These are phyloP conservation scores for Xenentodon cancila DNA, from an alignment of 2,797 vertebrate genomes.

Conservation along the genomic window DNA sequence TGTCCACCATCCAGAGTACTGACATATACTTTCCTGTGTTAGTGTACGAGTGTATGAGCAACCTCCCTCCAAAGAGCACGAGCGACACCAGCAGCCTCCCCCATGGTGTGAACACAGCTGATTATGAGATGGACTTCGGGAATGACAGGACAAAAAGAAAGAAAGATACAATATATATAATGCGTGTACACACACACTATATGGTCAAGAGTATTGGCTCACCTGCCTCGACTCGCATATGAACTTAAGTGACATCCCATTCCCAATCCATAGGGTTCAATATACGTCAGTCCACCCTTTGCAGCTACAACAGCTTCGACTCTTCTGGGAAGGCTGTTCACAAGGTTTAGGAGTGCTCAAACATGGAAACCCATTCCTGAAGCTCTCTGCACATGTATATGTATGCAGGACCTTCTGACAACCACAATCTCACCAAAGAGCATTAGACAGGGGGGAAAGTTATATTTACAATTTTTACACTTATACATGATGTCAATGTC, in stretches of 20 bases:
- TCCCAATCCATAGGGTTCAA: too few relatives aligned
- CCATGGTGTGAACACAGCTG: not conserved
- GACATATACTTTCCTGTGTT: constrained; percentile 62
- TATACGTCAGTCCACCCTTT: too few relatives aligned
- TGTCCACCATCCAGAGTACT: constrained; percentile 43
- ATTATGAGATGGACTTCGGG: constrained; percentile 3
- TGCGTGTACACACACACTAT: too few relatives aligned
- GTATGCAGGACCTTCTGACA: constrained; percentile 17
- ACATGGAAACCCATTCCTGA: too few relatives aligned
- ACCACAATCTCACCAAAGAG: constrained; percentile 48
- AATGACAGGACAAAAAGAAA: not conserved
- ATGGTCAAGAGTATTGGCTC: too few relatives aligned
- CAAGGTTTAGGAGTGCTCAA: too few relatives aligned
- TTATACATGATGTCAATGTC: constrained; percentile 3
- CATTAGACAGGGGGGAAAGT: constrained; percentile 1
- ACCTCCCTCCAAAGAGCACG: constrained; percentile 38
- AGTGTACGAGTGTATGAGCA: constrained; percentile 8
- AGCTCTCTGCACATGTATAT: too few relatives aligned
- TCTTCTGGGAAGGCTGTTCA: too few relatives aligned
- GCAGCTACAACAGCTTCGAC: too few relatives aligned
- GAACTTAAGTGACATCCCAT: too few relatives aligned
- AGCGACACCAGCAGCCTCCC: constrained; percentile 37
- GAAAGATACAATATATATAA: too few relatives aligned
- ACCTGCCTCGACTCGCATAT: too few relatives aligned
- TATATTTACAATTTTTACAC: constrained; percentile 18